Percentiles rank a stretch among this genome's conserved stretches.
These are phyloP conservation scores for Aplidium turbinatum DNA, from an alignment of 23 tunicate genomes.

Conservation along the genomic window DNA sequence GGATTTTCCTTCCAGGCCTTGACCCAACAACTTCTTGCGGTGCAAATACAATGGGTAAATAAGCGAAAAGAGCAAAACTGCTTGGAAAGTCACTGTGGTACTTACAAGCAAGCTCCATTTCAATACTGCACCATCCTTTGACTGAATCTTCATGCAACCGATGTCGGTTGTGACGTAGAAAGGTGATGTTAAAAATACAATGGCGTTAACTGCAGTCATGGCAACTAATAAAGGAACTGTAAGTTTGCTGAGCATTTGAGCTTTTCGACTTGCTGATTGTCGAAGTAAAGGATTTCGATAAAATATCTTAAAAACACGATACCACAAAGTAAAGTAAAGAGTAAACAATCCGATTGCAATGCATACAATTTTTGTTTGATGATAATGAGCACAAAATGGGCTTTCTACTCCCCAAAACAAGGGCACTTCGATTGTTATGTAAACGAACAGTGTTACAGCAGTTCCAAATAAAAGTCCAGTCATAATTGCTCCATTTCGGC, in stretches of 20 bases:
- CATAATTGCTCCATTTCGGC: background rate
- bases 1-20: conserved; percentile 7
- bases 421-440: conserved; percentile 22
- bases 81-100: conserved; percentile 21
- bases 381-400: conserved; percentile 17
- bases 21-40: background rate
- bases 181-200: conserved; percentile 13
- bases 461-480: background rate
- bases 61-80: conserved; percentile 19
- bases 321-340: conserved; percentile 33
- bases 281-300: conserved; percentile 25
- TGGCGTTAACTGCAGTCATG: conserved; percentile 6
- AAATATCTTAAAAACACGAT: conserved; percentile 16
- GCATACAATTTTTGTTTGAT: conserved; percentile 6
- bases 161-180: conserved; percentile 1
- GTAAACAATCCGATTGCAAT: conserved; percentile 27
- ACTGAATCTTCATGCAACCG: conserved; percentile 14
- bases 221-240: conserved; percentile 5
- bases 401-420: conserved; percentile 13
- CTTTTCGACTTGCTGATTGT: background rate
- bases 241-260: conserved; percentile 2
- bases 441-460: background rate
- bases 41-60: conserved; percentile 28
- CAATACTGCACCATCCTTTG: background rate
- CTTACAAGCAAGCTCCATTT: conserved; percentile 23